Conservation (phyloP, 2,797 vertebrate genomes). For the Malacoraja senta region DNA sequence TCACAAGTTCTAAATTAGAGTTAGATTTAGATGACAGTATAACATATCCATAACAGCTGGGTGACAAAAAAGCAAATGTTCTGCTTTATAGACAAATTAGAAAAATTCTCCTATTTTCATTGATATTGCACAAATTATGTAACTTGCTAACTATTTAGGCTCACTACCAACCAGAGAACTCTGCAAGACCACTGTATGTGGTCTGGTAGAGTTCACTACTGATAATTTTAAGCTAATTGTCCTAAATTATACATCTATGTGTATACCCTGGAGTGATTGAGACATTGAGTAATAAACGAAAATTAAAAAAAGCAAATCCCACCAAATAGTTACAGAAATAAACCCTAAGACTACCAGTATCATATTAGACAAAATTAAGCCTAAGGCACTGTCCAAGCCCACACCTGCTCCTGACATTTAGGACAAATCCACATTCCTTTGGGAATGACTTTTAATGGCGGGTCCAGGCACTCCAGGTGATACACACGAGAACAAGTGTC, state of each 20-base stretch:
- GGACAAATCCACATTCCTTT: conserved; percentile 99
- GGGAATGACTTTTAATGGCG: conserved; percentile 98
- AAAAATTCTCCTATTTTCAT: background rate
- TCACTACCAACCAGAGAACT: background rate
- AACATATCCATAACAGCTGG: background rate
- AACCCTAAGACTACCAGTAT: background rate
- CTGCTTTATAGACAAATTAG: background rate
- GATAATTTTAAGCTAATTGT: background rate
- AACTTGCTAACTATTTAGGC: background rate
- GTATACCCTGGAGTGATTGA: conserved; percentile 38
- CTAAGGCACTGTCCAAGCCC: background rate
- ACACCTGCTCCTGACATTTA: conserved; percentile 99
- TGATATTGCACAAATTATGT: background rate
- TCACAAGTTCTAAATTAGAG: background rate
- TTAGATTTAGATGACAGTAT: background rate
- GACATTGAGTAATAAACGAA: conserved; percentile 7
- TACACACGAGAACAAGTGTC: conserved; percentile 99
- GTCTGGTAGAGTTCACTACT: background rate
- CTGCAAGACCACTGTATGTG: background rate
- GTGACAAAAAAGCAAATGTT: background rate
- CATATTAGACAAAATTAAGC: conserved; percentile 26
- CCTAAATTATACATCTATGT: conserved; percentile 27
- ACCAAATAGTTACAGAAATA: background rate
- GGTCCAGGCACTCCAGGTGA: conserved; percentile 98
- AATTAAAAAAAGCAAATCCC: background rate